Evolutionary conservation across 2,888 invertebrate species (phyloP), one percentile per base, ranked within the genome.

Genomic region (Ectemnius continuus): DNA sequence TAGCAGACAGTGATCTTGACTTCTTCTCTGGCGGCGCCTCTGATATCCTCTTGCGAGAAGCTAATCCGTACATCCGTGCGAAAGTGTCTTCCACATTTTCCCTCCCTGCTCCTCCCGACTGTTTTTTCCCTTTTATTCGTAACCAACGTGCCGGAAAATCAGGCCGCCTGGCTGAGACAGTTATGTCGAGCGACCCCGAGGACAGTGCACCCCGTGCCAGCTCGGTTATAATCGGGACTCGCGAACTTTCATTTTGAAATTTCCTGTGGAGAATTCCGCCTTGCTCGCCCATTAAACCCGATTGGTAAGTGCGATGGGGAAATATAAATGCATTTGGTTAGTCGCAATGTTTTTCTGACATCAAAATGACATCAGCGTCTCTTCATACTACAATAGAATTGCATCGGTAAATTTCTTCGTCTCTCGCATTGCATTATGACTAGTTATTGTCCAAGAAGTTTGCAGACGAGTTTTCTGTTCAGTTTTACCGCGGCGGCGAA

Each of bases 91-190:
- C 74, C 70, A 71, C 74, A 69, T 48, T 26, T 23, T 58, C 28
- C 36, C 67, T 26, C 64, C 52, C 67, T 70, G 23, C 16, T 58
- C 45, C 28, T 56, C 18, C 57, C 63, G 67, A 46, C 67, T 48
- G 47, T 74, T 62, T 64, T 71, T 61, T 77, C 64, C 72, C 70
- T 79, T 70, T 70, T 63, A 28, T 76, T 70, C 61, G 64, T 66
- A 75, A 65, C 67, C 82, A 73, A 71, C 78, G 77, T 82, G 79
- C 79, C 74, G 82, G 80, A 84, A 84, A 86, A 86, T 85, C 84
- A 84, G 83, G 76, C 80, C 79, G 83, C 80, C 84, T 84, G 84
- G 81, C 73, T 73, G 71, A 72, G 79, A 84, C 81, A 81, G 82
- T 82, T 81, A 81, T 78, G 80, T 80, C 79, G 76, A 73, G 67